phyloP scores from a whole-genome alignment of 2,888 invertebrate species.

The Melanchra persicariae region DNA sequence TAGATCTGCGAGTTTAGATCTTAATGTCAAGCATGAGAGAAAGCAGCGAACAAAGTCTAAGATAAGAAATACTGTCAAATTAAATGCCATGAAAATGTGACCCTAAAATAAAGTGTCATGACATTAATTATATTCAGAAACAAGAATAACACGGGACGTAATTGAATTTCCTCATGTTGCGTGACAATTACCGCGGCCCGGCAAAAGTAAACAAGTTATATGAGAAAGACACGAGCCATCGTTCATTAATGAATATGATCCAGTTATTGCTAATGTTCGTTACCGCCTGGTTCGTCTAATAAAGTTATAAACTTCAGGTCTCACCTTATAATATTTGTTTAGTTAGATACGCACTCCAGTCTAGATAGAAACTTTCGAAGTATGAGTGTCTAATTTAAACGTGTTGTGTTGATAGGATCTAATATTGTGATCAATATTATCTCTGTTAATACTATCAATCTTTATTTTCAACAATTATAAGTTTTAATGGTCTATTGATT shows the following conservation, averaged over 20 bases:
- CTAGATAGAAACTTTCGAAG: constrained; percentile 7
- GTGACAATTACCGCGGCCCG: constrained; percentile 59
- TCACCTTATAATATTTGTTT: background rate
- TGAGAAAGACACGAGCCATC: constrained; percentile 45
- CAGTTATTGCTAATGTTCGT: constrained; percentile 29
- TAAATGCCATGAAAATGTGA: constrained; percentile 39
- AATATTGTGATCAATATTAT: background rate
- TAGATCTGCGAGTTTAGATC: constrained; percentile 67
- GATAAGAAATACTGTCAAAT: constrained; percentile 12
- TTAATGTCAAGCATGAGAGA: constrained; percentile 31
- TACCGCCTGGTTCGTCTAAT: constrained; percentile 23
- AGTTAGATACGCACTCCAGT: background rate
- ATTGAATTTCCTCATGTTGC: constrained; percentile 64
- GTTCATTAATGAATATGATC: constrained; percentile 42
- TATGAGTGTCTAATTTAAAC: background rate
- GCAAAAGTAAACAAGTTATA: constrained; percentile 38
- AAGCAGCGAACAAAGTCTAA: constrained; percentile 30
- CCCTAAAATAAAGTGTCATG: constrained; percentile 44
- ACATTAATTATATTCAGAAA: constrained; percentile 53
- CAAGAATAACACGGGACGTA: constrained; percentile 53
- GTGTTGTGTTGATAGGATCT: constrained; percentile 14
- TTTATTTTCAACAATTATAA: background rate
- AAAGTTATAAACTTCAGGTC: constrained; percentile 26
- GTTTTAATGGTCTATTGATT: background rate
- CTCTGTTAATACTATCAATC: background rate